Conservation (phyloP, 1,140 invertebrate genomes). For the Aphelinus atriplicis region DNA sequence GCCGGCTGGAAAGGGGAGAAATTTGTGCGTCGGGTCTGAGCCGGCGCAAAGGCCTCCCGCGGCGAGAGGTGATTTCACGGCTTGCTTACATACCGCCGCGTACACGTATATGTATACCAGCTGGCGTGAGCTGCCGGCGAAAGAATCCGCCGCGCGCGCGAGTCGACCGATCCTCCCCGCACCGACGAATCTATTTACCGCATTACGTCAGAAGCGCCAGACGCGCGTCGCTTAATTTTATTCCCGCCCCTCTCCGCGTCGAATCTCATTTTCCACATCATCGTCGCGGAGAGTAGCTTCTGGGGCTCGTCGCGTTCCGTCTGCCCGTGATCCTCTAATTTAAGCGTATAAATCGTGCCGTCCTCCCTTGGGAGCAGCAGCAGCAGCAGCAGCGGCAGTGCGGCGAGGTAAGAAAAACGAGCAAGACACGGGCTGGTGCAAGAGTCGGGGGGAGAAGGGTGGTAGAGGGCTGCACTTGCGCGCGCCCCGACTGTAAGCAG, state of each 20-base stretch:
- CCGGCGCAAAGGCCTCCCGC: neutral
- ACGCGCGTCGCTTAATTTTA: slow-evolving; percentile 9
- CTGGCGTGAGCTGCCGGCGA: neutral
- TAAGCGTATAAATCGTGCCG: slow-evolving; percentile 25
- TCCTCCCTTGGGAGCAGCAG: neutral
- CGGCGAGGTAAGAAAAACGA: neutral
- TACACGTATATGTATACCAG: no score
- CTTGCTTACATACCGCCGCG: neutral
- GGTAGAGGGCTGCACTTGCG: neutral
- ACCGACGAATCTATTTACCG: slow-evolving; percentile 5
- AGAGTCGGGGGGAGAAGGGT: neutral
- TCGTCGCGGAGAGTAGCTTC: slow-evolving; percentile 6
- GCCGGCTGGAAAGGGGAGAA: neutral
- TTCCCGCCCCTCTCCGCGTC: slow-evolving; percentile 5
- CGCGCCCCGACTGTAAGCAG: neutral
- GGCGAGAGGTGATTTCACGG: neutral
- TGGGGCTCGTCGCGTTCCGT: neutral
- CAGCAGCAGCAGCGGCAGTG: neutral
- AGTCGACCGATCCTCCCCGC: neutral
- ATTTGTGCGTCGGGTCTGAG: neutral
- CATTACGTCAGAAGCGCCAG: slow-evolving; percentile 4
- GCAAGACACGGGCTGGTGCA: neutral
- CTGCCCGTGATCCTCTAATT: slow-evolving; percentile 9
- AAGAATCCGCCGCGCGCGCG: neutral
- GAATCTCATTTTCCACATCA: slow-evolving; percentile 13